Conservation (phyloP, 1,140 invertebrate genomes). For the Chlorops oryzae region DNA sequence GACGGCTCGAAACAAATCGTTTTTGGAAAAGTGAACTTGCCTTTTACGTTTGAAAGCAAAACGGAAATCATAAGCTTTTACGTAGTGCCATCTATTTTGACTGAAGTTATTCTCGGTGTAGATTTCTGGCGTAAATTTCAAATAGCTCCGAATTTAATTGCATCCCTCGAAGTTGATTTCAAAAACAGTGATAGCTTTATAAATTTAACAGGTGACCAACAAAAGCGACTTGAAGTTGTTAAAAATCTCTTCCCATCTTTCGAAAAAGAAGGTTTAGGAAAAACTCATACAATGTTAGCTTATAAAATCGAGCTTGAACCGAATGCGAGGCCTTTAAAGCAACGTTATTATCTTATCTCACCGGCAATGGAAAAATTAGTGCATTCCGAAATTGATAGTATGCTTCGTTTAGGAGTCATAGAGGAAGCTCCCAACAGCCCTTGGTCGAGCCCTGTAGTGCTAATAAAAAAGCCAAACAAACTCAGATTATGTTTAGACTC, state of each 20-base stretch:
- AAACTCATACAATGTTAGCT: slow-evolving; percentile 1
- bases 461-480: slow-evolving; percentile 15
- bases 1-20: neutral
- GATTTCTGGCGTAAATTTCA: neutral
- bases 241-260: neutral
- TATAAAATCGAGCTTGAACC: slow-evolving; percentile 5
- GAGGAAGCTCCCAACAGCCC: slow-evolving; percentile 6
- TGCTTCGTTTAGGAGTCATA: slow-evolving; percentile 4
- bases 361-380: slow-evolving; percentile 8
- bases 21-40: too few relatives aligned
- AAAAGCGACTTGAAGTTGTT: too few relatives aligned
- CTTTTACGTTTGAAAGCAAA: too few relatives aligned
- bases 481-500: slow-evolving; percentile 41
- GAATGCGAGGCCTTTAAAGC: slow-evolving; percentile 1
- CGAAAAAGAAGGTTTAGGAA: slow-evolving; percentile 3
- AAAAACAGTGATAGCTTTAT: too few relatives aligned
- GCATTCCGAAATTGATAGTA: slow-evolving; percentile 6
- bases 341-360: slow-evolving; percentile 9
- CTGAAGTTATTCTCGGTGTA: neutral
- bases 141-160: neutral
- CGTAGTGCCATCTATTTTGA: neutral
- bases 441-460: slow-evolving; percentile 5
- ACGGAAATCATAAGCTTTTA: too few relatives aligned
- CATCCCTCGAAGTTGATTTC: too few relatives aligned
- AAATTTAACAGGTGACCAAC: too few relatives aligned